These are phyloP conservation scores for Dreissena rostriformis DNA, from an alignment of 1,140 invertebrate genomes.

Conservation along the genomic window DNA sequence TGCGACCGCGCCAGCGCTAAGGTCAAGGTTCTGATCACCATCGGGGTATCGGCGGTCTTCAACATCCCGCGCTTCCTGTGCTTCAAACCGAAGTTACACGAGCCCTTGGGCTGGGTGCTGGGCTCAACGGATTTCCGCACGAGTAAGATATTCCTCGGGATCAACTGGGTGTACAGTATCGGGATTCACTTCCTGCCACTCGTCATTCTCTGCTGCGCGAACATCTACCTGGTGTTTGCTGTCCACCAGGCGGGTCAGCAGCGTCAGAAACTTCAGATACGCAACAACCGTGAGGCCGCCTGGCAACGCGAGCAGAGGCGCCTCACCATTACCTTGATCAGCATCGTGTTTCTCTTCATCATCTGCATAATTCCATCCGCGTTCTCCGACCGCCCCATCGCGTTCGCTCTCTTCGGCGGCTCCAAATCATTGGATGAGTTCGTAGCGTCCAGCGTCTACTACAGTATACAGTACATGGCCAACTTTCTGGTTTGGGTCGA, in stretches of 20 bases:
- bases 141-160: conserved; percentile 52
- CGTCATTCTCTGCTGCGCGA: conserved; percentile 65
- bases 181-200: conserved; percentile 71
- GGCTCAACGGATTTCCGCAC: conserved; percentile 63
- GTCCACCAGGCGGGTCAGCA: conserved; percentile 67
- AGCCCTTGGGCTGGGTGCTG: conserved; percentile 33
- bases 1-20: conserved; percentile 71
- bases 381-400: conserved; percentile 70
- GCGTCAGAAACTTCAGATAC: conserved; percentile 65
- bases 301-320: conserved; percentile 73
- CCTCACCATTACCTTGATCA: conserved; percentile 75
- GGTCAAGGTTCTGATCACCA: conserved; percentile 65
- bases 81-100: conserved; percentile 53
- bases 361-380: conserved; percentile 76
- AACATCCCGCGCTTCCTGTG: conserved; percentile 74
- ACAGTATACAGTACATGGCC: conserved; percentile 59
- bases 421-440: conserved; percentile 59
- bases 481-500: conserved; percentile 73
- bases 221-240: conserved; percentile 71
- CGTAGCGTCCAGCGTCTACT: conserved; percentile 58
- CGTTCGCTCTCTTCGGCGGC: conserved; percentile 68
- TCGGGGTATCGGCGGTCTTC: conserved; percentile 61
- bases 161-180: conserved; percentile 72
- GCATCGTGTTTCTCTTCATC: conserved; percentile 75
- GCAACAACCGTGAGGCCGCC: conserved; percentile 69